Conservation (phyloP, 2,113 vertebrate genomes). For the Struthio camelus region DNA sequence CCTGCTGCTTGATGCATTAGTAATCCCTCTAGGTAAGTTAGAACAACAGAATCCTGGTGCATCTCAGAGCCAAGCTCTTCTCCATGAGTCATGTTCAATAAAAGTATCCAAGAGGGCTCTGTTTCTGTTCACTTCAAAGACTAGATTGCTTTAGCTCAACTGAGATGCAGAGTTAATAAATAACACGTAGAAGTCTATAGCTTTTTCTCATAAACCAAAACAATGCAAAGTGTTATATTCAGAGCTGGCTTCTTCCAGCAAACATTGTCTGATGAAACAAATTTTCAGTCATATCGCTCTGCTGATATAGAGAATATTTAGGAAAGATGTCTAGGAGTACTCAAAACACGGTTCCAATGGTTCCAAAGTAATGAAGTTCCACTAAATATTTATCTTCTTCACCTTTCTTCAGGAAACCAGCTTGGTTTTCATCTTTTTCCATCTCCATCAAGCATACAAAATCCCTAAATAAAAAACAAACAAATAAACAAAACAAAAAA, state of each 20-base stretch:
- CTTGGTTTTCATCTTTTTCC: constrained; percentile 63
- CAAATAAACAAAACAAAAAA: background rate
- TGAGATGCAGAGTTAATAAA: constrained; percentile 47
- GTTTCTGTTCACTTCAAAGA: constrained; percentile 74
- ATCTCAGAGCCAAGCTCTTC: constrained; percentile 99
- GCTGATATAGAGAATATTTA: background rate
- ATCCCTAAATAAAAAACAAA: constrained; percentile 53
- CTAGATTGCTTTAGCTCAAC: constrained; percentile 31
- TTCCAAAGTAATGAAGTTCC: constrained; percentile 5
- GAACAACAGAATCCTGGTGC: constrained; percentile 99
- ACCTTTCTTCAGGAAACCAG: constrained; percentile 36
- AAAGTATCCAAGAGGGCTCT: constrained; percentile 83
- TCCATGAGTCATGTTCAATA: constrained; percentile 99
- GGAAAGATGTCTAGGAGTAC: background rate
- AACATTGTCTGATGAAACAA: constrained; percentile 1
- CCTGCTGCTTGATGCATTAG: constrained; percentile 99
- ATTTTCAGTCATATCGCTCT: constrained; percentile 43
- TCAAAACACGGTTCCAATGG: constrained; percentile 2
- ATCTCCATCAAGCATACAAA: constrained; percentile 43
- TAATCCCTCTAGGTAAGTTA: constrained; percentile 99
- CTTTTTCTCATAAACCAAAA: constrained; percentile 44
- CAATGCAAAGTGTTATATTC: constrained; percentile 33
- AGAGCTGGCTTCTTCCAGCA: constrained; percentile 49
- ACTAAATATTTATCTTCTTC: background rate
- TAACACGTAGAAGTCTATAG: constrained; percentile 23